Evolutionary conservation across 2,113 vertebrate genomes (phyloP).

Genomic region (Falco punctatus): DNA sequence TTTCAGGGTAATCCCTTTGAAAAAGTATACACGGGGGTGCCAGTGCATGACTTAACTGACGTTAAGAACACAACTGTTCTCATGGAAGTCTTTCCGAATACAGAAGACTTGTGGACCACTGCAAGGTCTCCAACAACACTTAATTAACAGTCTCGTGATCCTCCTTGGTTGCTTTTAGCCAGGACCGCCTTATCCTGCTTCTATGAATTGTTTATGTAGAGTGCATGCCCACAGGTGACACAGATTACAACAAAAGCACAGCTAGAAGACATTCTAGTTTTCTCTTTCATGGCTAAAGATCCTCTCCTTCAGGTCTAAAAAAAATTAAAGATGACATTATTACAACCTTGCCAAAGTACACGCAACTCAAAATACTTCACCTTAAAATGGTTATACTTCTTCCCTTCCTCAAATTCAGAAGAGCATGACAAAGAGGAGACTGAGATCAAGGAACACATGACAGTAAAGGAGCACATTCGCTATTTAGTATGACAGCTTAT

Average conservation of each 20-base stretch:
- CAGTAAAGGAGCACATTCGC: background rate
- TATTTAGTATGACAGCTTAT: background rate
- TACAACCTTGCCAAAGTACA: background rate
- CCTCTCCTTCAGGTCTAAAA: background rate
- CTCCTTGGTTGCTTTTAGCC: background rate
- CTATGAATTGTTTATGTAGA: background rate
- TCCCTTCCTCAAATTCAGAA: background rate
- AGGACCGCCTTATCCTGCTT: background rate
- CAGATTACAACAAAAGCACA: background rate
- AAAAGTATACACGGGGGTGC: background rate
- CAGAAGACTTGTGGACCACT: background rate
- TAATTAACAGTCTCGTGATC: background rate
- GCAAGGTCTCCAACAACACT: background rate
- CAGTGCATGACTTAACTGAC: background rate
- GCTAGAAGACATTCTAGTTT: background rate
- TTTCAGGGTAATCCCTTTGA: background rate
- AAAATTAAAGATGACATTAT: background rate
- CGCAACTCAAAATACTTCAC: background rate
- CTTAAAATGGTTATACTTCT: background rate
- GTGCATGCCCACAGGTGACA: background rate
- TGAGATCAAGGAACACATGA: background rate
- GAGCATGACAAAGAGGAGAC: background rate
- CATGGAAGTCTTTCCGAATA: background rate
- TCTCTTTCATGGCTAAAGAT: background rate
- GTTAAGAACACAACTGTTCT: background rate